These are phyloP conservation scores for Agonopterix subpropinquella DNA, from an alignment of 2,888 invertebrate genomes.

Conservation along the genomic window DNA sequence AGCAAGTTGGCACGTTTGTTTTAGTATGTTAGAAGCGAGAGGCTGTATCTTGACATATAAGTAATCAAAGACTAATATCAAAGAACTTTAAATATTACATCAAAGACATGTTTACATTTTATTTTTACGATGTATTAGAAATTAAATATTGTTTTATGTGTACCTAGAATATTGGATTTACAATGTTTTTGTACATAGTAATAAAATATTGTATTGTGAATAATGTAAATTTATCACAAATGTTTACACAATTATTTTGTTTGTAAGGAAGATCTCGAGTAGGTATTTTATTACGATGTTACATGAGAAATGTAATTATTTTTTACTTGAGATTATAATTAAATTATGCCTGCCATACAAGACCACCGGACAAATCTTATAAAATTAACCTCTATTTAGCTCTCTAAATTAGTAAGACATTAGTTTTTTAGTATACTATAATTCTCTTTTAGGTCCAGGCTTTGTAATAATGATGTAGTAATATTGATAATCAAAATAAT, in stretches of 20 bases:
- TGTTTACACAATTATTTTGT: slow-evolving; percentile 13
- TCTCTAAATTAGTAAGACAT: slow-evolving; percentile 18
- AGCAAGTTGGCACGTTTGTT: too few species aligned
- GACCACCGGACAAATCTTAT: slow-evolving; percentile 35
- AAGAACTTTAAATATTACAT: too few species aligned
- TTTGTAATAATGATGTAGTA: too few species aligned
- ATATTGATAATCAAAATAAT: too few species aligned
- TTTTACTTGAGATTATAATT: slow-evolving; percentile 23
- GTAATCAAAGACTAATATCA: slow-evolving; percentile 38
- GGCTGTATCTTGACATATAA: too few species aligned
- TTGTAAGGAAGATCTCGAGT: slow-evolving; percentile 28
- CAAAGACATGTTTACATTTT: background rate
- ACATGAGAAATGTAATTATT: slow-evolving; percentile 16
- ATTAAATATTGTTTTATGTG: slow-evolving; percentile 5
- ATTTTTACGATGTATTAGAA: slow-evolving; percentile 1
- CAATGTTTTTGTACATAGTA: slow-evolving; percentile 17
- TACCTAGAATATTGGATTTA: background rate
- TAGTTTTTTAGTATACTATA: background rate
- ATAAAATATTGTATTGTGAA: slow-evolving; percentile 12
- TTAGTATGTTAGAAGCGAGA: too few species aligned
- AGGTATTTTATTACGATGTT: slow-evolving; percentile 20
- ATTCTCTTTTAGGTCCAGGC: background rate
- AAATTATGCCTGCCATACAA: slow-evolving; percentile 23
- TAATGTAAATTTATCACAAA: slow-evolving; percentile 12
- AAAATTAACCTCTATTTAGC: slow-evolving; percentile 22